These are phyloP conservation scores for Sebastes hopkinsi DNA, from an alignment of 2,797 vertebrate genomes.

Conservation along the genomic window DNA sequence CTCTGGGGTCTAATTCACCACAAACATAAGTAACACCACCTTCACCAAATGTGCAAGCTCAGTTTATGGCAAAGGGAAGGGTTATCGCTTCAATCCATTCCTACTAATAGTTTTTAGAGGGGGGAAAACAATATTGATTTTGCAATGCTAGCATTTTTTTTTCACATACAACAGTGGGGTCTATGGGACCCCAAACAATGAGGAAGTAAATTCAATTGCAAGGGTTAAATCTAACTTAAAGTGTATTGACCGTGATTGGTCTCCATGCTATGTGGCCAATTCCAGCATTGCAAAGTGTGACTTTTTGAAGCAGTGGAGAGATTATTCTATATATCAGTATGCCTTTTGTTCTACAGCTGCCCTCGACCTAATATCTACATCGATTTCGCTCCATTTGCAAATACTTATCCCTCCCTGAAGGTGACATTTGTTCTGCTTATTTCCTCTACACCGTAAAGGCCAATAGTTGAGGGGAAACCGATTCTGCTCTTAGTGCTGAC, in stretches of 20 bases:
- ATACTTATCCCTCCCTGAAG: constrained; percentile 34
- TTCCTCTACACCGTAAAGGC: constrained; percentile 36
- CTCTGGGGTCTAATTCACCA: neutral
- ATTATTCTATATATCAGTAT: constrained; percentile 16
- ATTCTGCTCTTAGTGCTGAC: neutral
- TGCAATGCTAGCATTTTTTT: neutral
- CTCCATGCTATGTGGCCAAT: too few species aligned
- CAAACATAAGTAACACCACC: neutral
- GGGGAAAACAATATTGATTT: neutral
- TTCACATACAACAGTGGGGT: neutral
- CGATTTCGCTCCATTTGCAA: constrained; percentile 48
- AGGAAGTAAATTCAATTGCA: neutral
- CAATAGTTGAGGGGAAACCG: constrained; percentile 21
- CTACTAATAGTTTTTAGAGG: neutral
- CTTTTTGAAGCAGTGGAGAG: neutral
- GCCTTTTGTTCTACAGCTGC: constrained; percentile 16
- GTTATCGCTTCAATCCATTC: neutral
- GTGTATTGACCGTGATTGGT: neutral
- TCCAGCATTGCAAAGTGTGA: neutral
- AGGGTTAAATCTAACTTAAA: neutral
- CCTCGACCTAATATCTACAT: constrained; percentile 38
- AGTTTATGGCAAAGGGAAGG: neutral
- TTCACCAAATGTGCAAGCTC: neutral
- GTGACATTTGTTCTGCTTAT: constrained; percentile 55
- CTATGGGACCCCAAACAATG: too few species aligned